A percentile compares a stretch with the other conserved stretches of the same genome.
These are phyloP conservation scores for Leptocoma aspasia DNA, from an alignment of 2,113 vertebrate species.

Conservation along the genomic window DNA sequence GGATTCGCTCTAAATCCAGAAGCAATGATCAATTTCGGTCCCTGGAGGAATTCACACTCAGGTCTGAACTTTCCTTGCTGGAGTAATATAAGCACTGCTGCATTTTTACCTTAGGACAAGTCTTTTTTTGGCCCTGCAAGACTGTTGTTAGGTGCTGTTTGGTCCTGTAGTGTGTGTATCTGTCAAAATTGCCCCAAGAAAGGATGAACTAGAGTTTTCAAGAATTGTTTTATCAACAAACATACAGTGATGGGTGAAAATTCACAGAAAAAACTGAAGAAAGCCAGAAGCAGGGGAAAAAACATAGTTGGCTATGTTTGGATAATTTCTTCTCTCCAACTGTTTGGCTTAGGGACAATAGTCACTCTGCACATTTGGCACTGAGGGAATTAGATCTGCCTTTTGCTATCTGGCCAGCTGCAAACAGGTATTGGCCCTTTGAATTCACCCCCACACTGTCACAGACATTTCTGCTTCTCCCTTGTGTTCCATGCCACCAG, in stretches of 20 bases:
- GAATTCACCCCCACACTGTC: neutral
- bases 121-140: neutral
- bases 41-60: neutral
- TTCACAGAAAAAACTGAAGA: neutral
- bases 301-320: neutral
- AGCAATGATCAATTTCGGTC: neutral
- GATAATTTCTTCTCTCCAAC: neutral
- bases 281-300: neutral
- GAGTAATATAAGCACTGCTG: neutral
- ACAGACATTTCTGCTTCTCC: neutral
- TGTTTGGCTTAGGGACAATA: neutral
- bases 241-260: neutral
- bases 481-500: neutral
- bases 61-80: neutral
- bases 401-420: constrained; percentile 31
- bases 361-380: constrained; percentile 10
- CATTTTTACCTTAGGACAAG: neutral
- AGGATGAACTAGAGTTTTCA: neutral
- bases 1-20: neutral
- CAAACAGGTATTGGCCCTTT: neutral
- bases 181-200: neutral
- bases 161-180: neutral
- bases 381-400: constrained; percentile 5
- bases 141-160: neutral
- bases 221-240: neutral